Percentiles rank a stretch among this genome's conserved stretches.
These are phyloP conservation scores for Gryllus bimaculatus DNA, from an alignment of 1,140 invertebrate genomes.

Conservation along the genomic window DNA sequence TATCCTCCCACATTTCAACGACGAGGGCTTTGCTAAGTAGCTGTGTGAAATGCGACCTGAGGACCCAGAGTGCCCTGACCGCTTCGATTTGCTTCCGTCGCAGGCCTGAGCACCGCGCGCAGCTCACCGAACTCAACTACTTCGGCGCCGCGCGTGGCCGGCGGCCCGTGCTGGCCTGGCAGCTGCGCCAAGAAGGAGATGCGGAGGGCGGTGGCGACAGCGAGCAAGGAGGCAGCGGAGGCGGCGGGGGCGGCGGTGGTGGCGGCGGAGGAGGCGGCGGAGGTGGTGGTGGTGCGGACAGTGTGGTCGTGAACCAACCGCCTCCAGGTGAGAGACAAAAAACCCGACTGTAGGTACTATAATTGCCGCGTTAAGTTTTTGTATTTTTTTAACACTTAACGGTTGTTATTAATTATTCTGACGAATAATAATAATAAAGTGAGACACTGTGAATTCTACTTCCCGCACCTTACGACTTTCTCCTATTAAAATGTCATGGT, in stretches of 20 bases:
- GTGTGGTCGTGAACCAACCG: constrained; percentile 38
- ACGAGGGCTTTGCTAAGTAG: no score
- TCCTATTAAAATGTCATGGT: no score
- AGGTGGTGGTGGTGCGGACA: constrained; percentile 33
- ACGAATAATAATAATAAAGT: no score
- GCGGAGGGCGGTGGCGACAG: background rate
- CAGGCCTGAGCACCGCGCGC: background rate
- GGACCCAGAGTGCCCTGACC: no score
- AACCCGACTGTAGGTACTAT: no score
- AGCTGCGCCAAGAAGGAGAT: background rate
- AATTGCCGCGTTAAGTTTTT: no score
- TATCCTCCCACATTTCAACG: no score
- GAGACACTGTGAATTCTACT: no score
- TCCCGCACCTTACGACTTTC: no score
- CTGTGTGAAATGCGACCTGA: no score
- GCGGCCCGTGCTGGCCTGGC: background rate
- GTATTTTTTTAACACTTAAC: no score
- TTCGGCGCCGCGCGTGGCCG: constrained; percentile 40
- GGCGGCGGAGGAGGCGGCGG: constrained; percentile 28
- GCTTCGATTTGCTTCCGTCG: background rate
- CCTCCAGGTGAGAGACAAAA: constrained; percentile 33
- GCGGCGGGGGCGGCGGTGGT: background rate
- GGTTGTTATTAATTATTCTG: no score
- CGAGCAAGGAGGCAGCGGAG: background rate
- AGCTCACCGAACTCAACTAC: constrained; percentile 37